A percentile compares a stretch with the other conserved stretches of the same genome.
These are phyloP conservation scores for Perizoma affinitatum DNA, from an alignment of 2,888 invertebrate genomes.

Conservation along the genomic window DNA sequence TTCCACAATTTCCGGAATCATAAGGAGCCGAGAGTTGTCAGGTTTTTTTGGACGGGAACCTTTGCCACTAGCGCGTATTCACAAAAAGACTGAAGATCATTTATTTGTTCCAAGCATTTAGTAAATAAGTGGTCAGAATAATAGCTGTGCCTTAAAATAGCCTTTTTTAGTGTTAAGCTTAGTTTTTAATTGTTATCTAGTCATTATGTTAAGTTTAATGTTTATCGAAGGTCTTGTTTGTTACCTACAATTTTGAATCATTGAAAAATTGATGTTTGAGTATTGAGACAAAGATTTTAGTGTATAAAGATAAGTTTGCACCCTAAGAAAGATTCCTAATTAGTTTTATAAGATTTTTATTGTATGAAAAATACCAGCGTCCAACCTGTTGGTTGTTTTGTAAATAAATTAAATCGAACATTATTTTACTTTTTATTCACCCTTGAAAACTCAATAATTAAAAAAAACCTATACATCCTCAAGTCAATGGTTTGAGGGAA, in stretches of 20 bases:
- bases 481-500: too few relatives aligned
- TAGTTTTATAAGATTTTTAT: constrained; percentile 53
- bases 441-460: background rate
- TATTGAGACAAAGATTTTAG: constrained; percentile 75
- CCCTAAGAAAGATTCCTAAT: constrained; percentile 82
- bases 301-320: constrained; percentile 68
- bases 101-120: constrained; percentile 78
- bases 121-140: constrained; percentile 67
- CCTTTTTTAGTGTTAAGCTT: constrained; percentile 51
- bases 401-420: constrained; percentile 38
- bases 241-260: constrained; percentile 33
- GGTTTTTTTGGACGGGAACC: background rate
- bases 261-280: constrained; percentile 33
- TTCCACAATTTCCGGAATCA: background rate
- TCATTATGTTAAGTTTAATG: constrained; percentile 68
- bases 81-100: constrained; percentile 78
- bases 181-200: constrained; percentile 76
- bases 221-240: constrained; percentile 40
- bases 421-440: constrained; percentile 14
- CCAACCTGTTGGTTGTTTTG: constrained; percentile 52
- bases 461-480: too few relatives aligned
- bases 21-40: background rate
- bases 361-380: constrained; percentile 51
- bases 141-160: constrained; percentile 78
- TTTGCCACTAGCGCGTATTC: constrained; percentile 62